Base-by-base conservation (phyloP, 2,888 invertebrate genomes). In the Chironomus riparius region DNA sequence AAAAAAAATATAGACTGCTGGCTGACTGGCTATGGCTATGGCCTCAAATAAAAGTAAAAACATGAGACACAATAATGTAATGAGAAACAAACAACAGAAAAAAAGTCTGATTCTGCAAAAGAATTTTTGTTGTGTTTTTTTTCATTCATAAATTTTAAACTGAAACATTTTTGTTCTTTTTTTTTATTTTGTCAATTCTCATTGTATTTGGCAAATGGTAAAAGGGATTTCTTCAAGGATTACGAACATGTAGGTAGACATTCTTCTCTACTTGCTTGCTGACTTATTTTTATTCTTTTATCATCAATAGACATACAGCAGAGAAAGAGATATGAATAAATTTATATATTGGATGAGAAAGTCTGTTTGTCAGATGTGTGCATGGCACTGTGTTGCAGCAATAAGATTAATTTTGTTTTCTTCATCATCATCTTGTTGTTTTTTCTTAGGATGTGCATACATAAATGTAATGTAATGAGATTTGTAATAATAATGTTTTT, bases 181-280 rank as follows among this genome's bases (percentile, higher is more conserved):
- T n/a, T n/a, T n/a, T n/a, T n/a, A n/a, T n/a, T n/a, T 47, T 47
- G 69, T 10, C 38, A 22, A 12, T 47, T 47, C n/a, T 24, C 22
- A 50, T 47, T 48, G 21, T 47, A 22, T 48, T 50, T 12, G 12
- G 10, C 1, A 61, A 4, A 13, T 18, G 22, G 21, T 65, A 38
- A 38, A 38, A 38, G 38, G 38, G 38, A 21, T 65, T 65, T 24
- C 21, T 65, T 65, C 65, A 65, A 65, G 65, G 65, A 65, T 65
- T 65, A 65, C 71, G 24, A 71, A 24, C 71, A 71, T 71, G 71
- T 71, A 71, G 71, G 71, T 71, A 71, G 71, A 71, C 71, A 71
- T 56, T 28, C 56, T 61, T 56, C 15, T 15, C n/a, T 56, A 15
- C 56, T 18, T 56, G 56, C 18, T 15, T 56, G 56, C 15, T 56